These are phyloP conservation scores for Andrena cerasifolii DNA, from an alignment of 1,140 invertebrate genomes.

Conservation along the genomic window DNA sequence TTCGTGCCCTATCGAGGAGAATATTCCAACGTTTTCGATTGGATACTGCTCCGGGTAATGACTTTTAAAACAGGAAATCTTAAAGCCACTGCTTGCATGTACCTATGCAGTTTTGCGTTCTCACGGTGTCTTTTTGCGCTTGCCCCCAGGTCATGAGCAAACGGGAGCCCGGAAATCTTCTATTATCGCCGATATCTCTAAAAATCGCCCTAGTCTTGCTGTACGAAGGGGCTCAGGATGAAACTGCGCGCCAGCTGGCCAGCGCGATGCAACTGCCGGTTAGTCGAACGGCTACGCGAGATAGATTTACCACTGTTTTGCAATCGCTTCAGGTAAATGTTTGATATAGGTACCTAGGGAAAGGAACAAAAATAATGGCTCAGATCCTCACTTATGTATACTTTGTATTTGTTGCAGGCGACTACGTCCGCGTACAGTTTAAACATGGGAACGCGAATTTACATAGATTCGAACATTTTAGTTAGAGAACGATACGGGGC, in stretches of 20 bases:
- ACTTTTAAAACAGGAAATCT: background rate
- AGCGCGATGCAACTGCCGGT: slow-evolving; percentile 83
- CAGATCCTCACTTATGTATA: too few species aligned
- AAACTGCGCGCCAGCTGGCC: slow-evolving; percentile 85
- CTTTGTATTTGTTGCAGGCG: slow-evolving; percentile 27
- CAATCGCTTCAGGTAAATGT: slow-evolving; percentile 76
- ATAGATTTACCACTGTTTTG: slow-evolving; percentile 79
- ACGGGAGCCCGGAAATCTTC: slow-evolving; percentile 84
- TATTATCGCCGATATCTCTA: slow-evolving; percentile 91
- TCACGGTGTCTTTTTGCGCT: slow-evolving; percentile 2
- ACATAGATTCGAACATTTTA: slow-evolving; percentile 83
- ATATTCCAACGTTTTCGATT: slow-evolving; percentile 84
- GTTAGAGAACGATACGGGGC: slow-evolving; percentile 84
- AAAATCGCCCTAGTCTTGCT: slow-evolving; percentile 89
- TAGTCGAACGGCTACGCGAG: slow-evolving; percentile 78
- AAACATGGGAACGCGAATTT: slow-evolving; percentile 87
- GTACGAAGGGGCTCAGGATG: slow-evolving; percentile 86
- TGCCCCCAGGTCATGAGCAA: slow-evolving; percentile 70
- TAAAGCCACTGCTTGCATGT: background rate
- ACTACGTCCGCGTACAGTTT: slow-evolving; percentile 82
- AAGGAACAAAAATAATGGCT: background rate
- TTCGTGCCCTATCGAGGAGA: slow-evolving; percentile 83
- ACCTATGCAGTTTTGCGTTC: background rate
- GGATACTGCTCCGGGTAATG: slow-evolving; percentile 83
- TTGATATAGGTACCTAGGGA: background rate